phyloP scores from a whole-genome alignment of 1,140 invertebrate species.

The Hestina assimilis region DNA sequence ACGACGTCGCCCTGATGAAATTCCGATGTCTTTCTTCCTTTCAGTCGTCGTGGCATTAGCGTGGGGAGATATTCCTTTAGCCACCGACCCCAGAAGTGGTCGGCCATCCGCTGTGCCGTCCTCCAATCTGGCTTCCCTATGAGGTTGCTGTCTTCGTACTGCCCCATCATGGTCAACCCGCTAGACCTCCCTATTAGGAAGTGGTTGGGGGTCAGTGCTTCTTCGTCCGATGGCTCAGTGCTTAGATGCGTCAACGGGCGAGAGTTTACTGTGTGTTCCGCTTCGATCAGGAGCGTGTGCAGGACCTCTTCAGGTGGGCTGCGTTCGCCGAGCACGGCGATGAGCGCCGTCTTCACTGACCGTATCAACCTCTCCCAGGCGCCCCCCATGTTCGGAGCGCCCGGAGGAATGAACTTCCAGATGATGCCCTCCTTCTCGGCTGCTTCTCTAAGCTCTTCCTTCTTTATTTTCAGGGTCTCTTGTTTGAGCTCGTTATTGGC shows the following conservation, averaged over 20 bases:
- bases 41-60: slow-evolving; percentile 4
- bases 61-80: slow-evolving; percentile 33
- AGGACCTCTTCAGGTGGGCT: slow-evolving; percentile 31
- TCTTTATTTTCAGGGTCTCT: slow-evolving; percentile 16
- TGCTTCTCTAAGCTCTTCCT: not conserved
- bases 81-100: slow-evolving; percentile 32
- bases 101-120: slow-evolving; percentile 12
- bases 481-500: slow-evolving; percentile 3
- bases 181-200: slow-evolving; percentile 33
- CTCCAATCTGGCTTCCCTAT: slow-evolving; percentile 6
- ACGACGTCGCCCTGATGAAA: no score
- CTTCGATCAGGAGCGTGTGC: slow-evolving; percentile 24
- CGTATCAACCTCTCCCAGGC: slow-evolving; percentile 39
- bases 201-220: slow-evolving; percentile 48
- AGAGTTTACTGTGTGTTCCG: slow-evolving; percentile 26
- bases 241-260: slow-evolving; percentile 21
- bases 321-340: slow-evolving; percentile 11
- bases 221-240: slow-evolving; percentile 23
- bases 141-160: not conserved
- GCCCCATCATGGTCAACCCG: slow-evolving; percentile 7
- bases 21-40: no score
- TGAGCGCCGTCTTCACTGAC: slow-evolving; percentile 31
- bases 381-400: slow-evolving; percentile 35
- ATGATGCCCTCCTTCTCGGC: slow-evolving; percentile 1
- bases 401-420: slow-evolving; percentile 38